Evolutionary conservation across 2,888 invertebrate species (phyloP).

Genomic region (Heliconius ismenius): DNA sequence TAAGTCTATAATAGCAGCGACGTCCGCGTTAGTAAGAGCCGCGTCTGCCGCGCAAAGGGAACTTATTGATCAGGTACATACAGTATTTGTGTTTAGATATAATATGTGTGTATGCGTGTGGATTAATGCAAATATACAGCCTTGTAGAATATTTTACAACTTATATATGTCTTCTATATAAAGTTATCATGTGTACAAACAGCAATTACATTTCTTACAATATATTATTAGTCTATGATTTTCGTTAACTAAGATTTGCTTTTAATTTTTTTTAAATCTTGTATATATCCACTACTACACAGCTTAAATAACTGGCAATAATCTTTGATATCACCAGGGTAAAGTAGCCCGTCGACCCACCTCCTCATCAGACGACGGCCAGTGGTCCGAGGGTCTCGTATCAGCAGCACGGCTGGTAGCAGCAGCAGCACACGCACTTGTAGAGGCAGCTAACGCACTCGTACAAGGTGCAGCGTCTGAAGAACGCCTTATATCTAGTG

Average conservation of each 20-base stretch:
- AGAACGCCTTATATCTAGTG: conserved; percentile 97
- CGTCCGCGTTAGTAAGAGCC: conserved; percentile 97
- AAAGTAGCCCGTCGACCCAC: conserved; percentile 91
- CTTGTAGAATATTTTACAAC: no score
- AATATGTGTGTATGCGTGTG: no score
- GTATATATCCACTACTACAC: no score
- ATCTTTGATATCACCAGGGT: conserved; percentile 76
- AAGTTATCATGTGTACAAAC: no score
- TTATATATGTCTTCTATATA: no score
- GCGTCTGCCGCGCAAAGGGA: conserved; percentile 98
- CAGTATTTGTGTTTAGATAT: background rate
- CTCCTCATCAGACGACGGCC: conserved; percentile 95
- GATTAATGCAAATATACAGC: no score
- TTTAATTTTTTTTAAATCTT: no score
- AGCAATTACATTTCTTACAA: no score
- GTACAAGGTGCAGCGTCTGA: conserved; percentile 96
- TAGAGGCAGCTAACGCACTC: conserved; percentile 98
- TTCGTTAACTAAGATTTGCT: no score
- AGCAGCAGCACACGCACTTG: conserved; percentile 97
- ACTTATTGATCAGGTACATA: conserved; percentile 87
- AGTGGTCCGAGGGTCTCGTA: conserved; percentile 98
- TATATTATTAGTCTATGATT: no score
- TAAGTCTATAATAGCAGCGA: conserved; percentile 98
- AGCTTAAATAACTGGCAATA: no score
- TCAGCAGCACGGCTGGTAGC: conserved; percentile 98